A percentile compares a stretch with the other conserved stretches of the same genome.
Conservation (phyloP, 2,888 invertebrate genomes). For the Thymelicus acteon region DNA sequence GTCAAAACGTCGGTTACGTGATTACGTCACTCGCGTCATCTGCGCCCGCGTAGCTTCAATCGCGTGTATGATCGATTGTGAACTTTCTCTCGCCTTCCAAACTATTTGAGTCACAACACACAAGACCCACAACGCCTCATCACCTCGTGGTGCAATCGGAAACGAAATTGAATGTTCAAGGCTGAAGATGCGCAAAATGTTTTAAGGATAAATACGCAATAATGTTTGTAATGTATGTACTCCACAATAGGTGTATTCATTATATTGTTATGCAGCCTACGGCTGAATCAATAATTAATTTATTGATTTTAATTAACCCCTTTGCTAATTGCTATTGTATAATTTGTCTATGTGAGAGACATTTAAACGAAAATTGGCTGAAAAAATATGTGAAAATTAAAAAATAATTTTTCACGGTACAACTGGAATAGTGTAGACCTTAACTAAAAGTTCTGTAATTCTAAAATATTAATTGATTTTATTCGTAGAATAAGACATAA, state of each 20-base stretch:
- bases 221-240: neutral
- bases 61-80: slow-evolving; percentile 55
- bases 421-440: too few species aligned
- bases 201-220: neutral
- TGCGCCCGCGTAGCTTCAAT: neutral
- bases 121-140: slow-evolving; percentile 16
- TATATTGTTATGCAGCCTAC: neutral
- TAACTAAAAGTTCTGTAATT: too few species aligned
- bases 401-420: too few species aligned
- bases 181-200: neutral
- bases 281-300: neutral
- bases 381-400: too few species aligned
- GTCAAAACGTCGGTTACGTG: slow-evolving; percentile 17
- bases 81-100: slow-evolving; percentile 62
- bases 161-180: slow-evolving; percentile 39
- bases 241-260: neutral
- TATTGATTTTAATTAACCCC: neutral
- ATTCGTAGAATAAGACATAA: too few species aligned
- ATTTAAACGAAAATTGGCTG: too few species aligned
- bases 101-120: slow-evolving; percentile 38
- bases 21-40: slow-evolving; percentile 46
- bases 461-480: too few species aligned
- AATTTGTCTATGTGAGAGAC: too few species aligned
- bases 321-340: too few species aligned
- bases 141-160: slow-evolving; percentile 31